Evolutionary conservation across 2,888 invertebrate genomes (phyloP), one percentile per base, ranked within the genome.

Genomic region (Bombyx huttoni): DNA sequence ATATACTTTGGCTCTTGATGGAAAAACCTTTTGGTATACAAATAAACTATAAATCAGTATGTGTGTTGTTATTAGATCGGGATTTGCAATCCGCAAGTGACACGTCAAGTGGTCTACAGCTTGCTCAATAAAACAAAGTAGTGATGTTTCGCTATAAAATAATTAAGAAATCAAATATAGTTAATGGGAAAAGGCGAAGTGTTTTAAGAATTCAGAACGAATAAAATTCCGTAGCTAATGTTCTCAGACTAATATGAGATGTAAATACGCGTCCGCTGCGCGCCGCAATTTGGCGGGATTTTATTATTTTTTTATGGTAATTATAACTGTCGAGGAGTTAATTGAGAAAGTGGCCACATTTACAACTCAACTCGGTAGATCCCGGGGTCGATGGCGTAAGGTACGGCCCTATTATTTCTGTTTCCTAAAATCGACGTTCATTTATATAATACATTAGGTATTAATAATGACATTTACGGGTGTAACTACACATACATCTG

Each of bases 301-400:
- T 82, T 81, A 80, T 82, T 80, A 71, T 75, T 81, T 75, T 79
- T 82, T 81, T 81, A 82, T 84, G 80, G 75, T 78, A 78, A 82
- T 82, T 75, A 70, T 78, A 80, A 81, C 79, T 78, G 80, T 81
- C 77, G 73, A 72, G 70, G 71, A 67, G 75, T 73, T 81, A 81
- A 81, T 82, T 75, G 77, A 78, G 76, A 76, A 71, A 63, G 77
- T 77, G 73, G 78, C 77, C 75, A 77, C 78, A 78, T 75, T 78
- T 75, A 74, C 72, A 67, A 68, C 66, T 71, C 67, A 60, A 65
- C 68, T 67, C 63, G 63, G 68, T 68, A 75, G 81, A 82, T 80
- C 70, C 65, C 60, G 59, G 56, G 63, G 68, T 56, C 64, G 77
- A 79, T 78, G 78, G 61, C 66, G 64, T 53, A 56, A 67, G 67